Conservation (phyloP, 2,113 vertebrate species). For the Menura novaehollandiae region DNA sequence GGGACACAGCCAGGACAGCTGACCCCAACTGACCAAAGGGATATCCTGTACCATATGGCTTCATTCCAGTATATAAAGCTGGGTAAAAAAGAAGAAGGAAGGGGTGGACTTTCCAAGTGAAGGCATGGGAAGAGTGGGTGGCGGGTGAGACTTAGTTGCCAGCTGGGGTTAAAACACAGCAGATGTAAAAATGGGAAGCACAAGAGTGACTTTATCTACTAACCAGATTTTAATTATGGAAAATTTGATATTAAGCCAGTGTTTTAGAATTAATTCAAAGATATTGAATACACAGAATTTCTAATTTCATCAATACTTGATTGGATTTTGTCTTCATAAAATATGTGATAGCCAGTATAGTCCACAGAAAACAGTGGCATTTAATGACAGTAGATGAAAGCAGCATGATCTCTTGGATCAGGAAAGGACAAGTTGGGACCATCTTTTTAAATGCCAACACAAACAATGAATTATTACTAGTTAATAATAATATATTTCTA, state of each 20-base stretch:
- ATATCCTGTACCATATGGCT: fast-evolving
- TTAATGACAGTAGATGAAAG: neutral
- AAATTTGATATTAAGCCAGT: neutral
- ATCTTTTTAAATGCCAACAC: neutral
- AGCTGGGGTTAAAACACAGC: neutral
- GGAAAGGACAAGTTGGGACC: neutral
- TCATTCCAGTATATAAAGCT: neutral
- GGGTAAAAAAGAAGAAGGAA: neutral
- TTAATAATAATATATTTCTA: neutral
- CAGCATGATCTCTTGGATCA: neutral
- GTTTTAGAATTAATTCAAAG: neutral
- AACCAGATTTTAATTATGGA: neutral
- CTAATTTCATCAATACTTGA: neutral
- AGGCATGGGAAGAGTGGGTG: too few relatives aligned
- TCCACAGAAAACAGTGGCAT: neutral
- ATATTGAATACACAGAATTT: neutral
- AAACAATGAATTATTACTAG: neutral
- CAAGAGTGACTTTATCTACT: neutral
- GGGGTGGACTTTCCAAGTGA: too few relatives aligned
- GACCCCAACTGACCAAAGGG: neutral
- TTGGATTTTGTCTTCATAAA: neutral
- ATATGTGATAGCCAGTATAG: neutral
- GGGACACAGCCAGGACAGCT: neutral
- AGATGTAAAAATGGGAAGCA: neutral
- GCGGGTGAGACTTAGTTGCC: too few relatives aligned